phyloP scores from a whole-genome alignment of 1,140 invertebrate genomes.

The Pectinophora gossypiella region DNA sequence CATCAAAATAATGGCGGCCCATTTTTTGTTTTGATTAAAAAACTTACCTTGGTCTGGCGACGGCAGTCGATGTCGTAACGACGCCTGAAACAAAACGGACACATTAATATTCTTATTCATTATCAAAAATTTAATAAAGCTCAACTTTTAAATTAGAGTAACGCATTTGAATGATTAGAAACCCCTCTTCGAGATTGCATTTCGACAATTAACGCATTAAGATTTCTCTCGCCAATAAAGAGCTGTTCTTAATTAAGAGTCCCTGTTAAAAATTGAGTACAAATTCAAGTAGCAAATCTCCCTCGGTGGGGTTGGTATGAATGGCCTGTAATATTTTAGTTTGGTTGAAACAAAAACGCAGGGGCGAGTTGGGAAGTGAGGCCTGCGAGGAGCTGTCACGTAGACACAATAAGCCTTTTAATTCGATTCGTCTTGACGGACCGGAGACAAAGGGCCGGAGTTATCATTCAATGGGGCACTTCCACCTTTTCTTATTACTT shows the following conservation, averaged over 20 bases:
- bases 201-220: constrained; percentile 75
- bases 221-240: constrained; percentile 64
- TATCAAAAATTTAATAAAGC: constrained; percentile 20
- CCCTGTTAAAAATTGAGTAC: constrained; percentile 75
- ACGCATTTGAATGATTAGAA: constrained; percentile 63
- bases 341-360: constrained; percentile 69
- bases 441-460: constrained; percentile 64
- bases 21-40: constrained; percentile 5
- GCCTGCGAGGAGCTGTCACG: constrained; percentile 57
- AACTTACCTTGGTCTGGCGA: constrained; percentile 69
- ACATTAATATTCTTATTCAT: constrained; percentile 5
- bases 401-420: constrained; percentile 76
- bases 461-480: constrained; percentile 75
- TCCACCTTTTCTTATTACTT: constrained; percentile 72
- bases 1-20: not conserved
- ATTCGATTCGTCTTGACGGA: constrained; percentile 74
- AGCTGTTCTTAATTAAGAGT: constrained; percentile 71
- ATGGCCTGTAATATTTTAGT: constrained; percentile 74
- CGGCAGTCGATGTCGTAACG: constrained; percentile 57
- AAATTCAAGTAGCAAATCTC: constrained; percentile 70
- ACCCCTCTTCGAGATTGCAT: constrained; percentile 66
- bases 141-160: constrained; percentile 53
- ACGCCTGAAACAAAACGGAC: constrained; percentile 66
- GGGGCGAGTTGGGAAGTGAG: constrained; percentile 15
- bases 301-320: constrained; percentile 55